Evolutionary conservation across 2,797 vertebrate genomes (phyloP).

Genomic region (Rhinella marina): DNA sequence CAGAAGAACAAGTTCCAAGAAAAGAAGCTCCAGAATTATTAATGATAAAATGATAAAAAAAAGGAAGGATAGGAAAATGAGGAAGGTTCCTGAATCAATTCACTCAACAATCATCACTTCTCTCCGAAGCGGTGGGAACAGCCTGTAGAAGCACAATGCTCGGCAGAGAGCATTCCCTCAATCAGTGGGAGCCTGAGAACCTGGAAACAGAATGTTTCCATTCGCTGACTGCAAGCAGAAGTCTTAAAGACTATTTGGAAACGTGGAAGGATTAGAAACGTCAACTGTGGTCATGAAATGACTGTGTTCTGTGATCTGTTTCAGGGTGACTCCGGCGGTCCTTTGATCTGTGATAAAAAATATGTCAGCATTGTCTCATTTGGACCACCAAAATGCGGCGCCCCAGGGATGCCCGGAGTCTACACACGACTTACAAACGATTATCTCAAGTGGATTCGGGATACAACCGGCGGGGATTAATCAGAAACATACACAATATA

Average conservation of each 20-base stretch:
- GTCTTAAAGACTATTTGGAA: background rate
- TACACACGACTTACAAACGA: conserved; percentile 20
- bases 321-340: conserved; percentile 45
- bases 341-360: conserved; percentile 21
- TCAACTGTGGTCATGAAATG: background rate
- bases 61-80: too few species aligned
- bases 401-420: conserved; percentile 9
- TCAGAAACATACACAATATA: too few species aligned
- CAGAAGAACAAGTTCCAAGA: too few species aligned
- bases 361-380: conserved; percentile 13
- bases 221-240: background rate
- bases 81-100: too few species aligned
- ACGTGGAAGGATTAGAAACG: too few species aligned
- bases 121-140: too few species aligned
- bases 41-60: too few species aligned
- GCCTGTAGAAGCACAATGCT: too few species aligned
- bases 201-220: background rate
- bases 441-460: conserved; percentile 34
- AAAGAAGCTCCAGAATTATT: too few species aligned
- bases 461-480: conserved; percentile 7
- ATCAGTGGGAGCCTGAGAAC: too few species aligned
- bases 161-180: too few species aligned
- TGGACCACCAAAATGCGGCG: background rate
- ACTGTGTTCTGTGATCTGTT: conserved; percentile 11
- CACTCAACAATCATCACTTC: too few species aligned